Percentiles rank a stretch among this genome's conserved stretches.
Conservation (phyloP, 1,140 invertebrate genomes). For the Drosophila trapezifrons region DNA sequence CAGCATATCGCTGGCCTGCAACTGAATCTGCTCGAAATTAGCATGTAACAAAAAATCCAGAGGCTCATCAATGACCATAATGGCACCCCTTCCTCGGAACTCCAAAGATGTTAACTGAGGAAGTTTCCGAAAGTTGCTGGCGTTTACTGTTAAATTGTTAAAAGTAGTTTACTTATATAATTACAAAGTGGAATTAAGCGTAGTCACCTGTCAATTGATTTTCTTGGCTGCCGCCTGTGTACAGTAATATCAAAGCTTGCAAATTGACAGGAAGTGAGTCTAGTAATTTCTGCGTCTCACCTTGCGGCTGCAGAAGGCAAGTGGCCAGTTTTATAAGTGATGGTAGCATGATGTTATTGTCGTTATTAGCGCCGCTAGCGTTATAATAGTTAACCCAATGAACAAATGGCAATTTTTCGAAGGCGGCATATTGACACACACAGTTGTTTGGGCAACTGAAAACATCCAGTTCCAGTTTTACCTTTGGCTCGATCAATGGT, state of each 20-base stretch:
- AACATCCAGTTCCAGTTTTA: conserved; percentile 26
- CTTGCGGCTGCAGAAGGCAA: conserved; percentile 86
- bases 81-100: conserved; percentile 85
- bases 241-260: conserved; percentile 85
- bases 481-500: not conserved
- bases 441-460: conserved; percentile 84
- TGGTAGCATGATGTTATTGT: conserved; percentile 67
- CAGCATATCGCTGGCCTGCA: conserved; percentile 70
- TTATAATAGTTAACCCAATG: conserved; percentile 84
- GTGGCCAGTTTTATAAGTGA: conserved; percentile 85
- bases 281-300: conserved; percentile 84
- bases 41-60: conserved; percentile 84
- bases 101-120: conserved; percentile 86
- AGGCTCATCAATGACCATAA: conserved; percentile 84
- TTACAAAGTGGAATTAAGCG: no score
- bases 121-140: conserved; percentile 85
- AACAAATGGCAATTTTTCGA: conserved; percentile 85
- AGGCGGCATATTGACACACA: conserved; percentile 84
- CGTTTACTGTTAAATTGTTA: conserved; percentile 80
- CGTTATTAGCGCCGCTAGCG: conserved; percentile 23
- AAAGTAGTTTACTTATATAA: not conserved
- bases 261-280: conserved; percentile 85
- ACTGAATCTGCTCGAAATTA: conserved; percentile 84
- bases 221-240: conserved; percentile 85
- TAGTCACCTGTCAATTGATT: conserved; percentile 67